A percentile compares a stretch with the other conserved stretches of the same genome.
Evolutionary conservation across 2,888 invertebrate genomes (phyloP).

Genomic region (Tolmerus cingulatus): DNA sequence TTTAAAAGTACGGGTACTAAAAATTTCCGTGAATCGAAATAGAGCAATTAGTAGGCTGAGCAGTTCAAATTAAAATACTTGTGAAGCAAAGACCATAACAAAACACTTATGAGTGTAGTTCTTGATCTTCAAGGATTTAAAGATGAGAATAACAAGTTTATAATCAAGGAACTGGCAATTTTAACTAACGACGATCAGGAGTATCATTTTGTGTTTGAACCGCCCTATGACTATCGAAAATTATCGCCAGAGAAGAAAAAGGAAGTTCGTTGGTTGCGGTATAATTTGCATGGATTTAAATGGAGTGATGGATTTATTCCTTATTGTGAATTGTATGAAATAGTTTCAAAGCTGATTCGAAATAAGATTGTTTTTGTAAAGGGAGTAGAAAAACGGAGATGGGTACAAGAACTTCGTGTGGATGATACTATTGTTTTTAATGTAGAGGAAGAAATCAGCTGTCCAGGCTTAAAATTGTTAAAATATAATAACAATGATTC

Average conservation of each 20-base stretch:
- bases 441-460: neutral
- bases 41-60: neutral
- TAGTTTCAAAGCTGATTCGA: neutral
- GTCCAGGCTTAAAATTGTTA: neutral
- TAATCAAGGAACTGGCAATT: slow-evolving; percentile 42
- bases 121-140: slow-evolving; percentile 29
- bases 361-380: neutral
- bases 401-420: neutral
- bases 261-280: slow-evolving; percentile 27
- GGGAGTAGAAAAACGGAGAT: neutral
- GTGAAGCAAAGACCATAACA: neutral
- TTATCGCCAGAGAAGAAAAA: neutral
- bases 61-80: neutral
- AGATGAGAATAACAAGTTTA: slow-evolving; percentile 34
- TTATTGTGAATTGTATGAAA: neutral
- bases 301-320: slow-evolving; percentile 22
- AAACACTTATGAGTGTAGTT: neutral
- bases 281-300: slow-evolving; percentile 35
- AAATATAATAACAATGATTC: neutral
- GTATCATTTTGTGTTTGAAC: slow-evolving; percentile 20
- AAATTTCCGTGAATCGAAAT: neutral
- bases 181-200: neutral
- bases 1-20: too few relatives aligned
- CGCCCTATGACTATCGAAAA: neutral
- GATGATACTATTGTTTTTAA: neutral